phyloP scores from a whole-genome alignment of 2,888 invertebrate species.

The Cistogaster globosa region DNA sequence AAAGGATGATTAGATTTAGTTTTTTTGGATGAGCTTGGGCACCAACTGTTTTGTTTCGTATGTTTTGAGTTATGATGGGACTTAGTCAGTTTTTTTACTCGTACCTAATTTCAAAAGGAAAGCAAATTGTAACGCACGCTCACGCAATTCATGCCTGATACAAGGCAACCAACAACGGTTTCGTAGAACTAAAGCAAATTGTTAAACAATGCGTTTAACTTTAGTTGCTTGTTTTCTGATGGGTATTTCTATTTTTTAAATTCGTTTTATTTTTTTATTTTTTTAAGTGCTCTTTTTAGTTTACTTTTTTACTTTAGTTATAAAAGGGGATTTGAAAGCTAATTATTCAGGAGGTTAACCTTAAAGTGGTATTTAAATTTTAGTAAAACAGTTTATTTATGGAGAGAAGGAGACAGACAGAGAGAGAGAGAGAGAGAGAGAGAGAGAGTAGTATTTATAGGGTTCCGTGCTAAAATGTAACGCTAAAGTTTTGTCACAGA shows the following conservation, averaged over 20 bases:
- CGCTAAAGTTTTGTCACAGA: too few species aligned
- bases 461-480: too few species aligned
- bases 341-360: not conserved
- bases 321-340: not conserved
- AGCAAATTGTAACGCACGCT: conserved; percentile 80
- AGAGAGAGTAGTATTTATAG: too few species aligned
- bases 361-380: too few species aligned
- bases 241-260: not conserved
- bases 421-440: too few species aligned
- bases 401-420: too few species aligned
- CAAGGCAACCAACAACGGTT: conserved; percentile 12
- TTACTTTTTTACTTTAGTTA: not conserved
- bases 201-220: conserved; percentile 36
- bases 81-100: conserved; percentile 20
- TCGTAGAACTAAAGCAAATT: conserved; percentile 46
- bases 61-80: conserved; percentile 39
- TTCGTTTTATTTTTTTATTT: too few species aligned
- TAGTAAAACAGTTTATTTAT: too few species aligned
- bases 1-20: conserved; percentile 54
- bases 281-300: too few species aligned
- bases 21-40: not conserved
- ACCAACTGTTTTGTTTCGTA: not conserved
- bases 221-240: not conserved
- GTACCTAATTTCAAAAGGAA: conserved; percentile 26
- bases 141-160: conserved; percentile 81